These are phyloP conservation scores for Drosophila percnosoma DNA, from an alignment of 2,888 invertebrate species.

Conservation along the genomic window DNA sequence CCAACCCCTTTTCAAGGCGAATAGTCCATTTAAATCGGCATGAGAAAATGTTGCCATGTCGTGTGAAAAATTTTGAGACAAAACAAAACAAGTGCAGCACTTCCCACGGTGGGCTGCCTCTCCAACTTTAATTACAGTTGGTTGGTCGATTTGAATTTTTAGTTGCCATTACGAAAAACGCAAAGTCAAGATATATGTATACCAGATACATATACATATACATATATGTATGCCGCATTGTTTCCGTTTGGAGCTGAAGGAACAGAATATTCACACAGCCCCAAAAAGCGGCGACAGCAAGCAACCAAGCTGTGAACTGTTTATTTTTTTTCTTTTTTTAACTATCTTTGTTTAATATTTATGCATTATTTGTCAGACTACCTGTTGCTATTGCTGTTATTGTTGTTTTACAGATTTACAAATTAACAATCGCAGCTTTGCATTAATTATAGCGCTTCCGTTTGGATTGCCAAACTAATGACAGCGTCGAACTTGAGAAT, in stretches of 20 bases:
- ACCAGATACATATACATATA: conserved; percentile 25
- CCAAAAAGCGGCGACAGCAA: conserved; percentile 61
- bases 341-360: conserved; percentile 70
- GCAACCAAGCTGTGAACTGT: conserved; percentile 60
- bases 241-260: conserved; percentile 68
- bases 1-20: conserved; percentile 18
- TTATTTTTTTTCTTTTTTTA: conserved; percentile 17
- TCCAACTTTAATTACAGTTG: conserved; percentile 78
- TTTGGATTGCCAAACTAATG: conserved; percentile 59
- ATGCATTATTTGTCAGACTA: conserved; percentile 63
- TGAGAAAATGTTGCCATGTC: conserved; percentile 71
- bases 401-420: conserved; percentile 70
- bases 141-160: conserved; percentile 67
- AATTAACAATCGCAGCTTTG: conserved; percentile 75
- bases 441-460: conserved; percentile 78
- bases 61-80: conserved; percentile 68
- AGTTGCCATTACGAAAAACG: conserved; percentile 62
- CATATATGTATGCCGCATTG: conserved; percentile 61
- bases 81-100: conserved; percentile 76
- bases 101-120: conserved; percentile 69
- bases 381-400: conserved; percentile 37
- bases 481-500: conserved; percentile 38
- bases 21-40: conserved; percentile 67
- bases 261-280: conserved; percentile 77
- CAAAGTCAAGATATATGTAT: conserved; percentile 62